phyloP scores from a whole-genome alignment of 1,140 invertebrate genomes.

The Meloidogyne hapla region DNA sequence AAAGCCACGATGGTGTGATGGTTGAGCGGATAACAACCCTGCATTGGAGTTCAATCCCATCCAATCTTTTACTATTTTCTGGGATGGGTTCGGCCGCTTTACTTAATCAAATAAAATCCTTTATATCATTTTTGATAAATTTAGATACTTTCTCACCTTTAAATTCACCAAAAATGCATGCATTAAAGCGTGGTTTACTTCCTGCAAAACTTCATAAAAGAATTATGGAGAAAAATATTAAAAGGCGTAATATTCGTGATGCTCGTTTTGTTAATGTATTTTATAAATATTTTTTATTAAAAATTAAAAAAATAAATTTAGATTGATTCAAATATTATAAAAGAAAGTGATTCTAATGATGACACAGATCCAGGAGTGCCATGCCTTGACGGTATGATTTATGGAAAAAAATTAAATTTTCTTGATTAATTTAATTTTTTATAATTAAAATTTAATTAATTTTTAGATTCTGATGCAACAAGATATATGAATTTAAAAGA shows the following conservation, averaged over 20 bases:
- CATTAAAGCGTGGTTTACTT: slow-evolving; percentile 41
- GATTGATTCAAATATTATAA: not conserved
- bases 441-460: no score
- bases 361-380: not conserved
- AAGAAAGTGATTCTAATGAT: not conserved
- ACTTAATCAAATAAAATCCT: no score
- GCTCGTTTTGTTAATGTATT: not conserved
- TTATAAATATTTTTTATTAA: not conserved
- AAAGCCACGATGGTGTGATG: no score
- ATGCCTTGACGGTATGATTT: not conserved
- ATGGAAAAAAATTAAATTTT: not conserved
- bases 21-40: no score
- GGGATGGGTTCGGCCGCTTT: no score
- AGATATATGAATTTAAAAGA: slow-evolving; percentile 39
- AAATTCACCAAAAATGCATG: slow-evolving; percentile 40
- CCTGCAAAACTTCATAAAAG: slow-evolving; percentile 5
- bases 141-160: slow-evolving; percentile 41
- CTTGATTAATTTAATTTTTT: not conserved
- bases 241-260: not conserved
- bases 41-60: no score
- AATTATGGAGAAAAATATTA: not conserved
- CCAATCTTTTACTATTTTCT: not conserved
- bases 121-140: no score
- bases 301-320: not conserved
- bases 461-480: not conserved